Evolutionary conservation across 2,113 vertebrate species (phyloP), one percentile per base, ranked within the genome.

Genomic region (Naja naja): DNA sequence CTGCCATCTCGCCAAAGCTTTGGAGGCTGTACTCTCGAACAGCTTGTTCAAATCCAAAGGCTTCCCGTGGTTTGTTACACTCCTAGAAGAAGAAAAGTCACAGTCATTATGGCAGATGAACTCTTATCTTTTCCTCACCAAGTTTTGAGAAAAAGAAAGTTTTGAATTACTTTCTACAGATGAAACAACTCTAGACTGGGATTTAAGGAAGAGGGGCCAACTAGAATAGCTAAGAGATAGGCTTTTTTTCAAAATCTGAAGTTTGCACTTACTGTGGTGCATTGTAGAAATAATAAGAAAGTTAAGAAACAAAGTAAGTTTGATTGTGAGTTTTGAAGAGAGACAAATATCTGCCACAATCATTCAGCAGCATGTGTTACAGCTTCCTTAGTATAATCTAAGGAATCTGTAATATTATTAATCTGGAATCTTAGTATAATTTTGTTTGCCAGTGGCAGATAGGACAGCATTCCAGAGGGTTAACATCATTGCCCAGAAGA

Each of bases 1-100:
- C 99, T 9, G 99, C 99, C 99, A 99, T 99, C 97, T 99, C 99
- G 90, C 99, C 99, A 85, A 99, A 99, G 97, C 98, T 99, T 97
- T 99, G 99, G 86, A 99, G 98, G 20, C 98, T 98, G 94, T 99
- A 99, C 93, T 99, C 99, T 94, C 99, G 98, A 95, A 99, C 98
- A 10, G 99, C 99, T 97, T 99, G 99, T 96, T 99, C 99, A 91
- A 99, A 99, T 89, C 99, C 99, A 95, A 99, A 99, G 4, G 99
- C 99, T 96, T 99, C 99, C 60, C 99, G 98, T 52, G 99, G 99
- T 93, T 99, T 99, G 96, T 98, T 99, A 98, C 99, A 99, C 96
- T 99, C 99, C 99, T 99, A 95, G 85, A 30, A 96, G 91, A 0
- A 96, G 91, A 91, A 95, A 0, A 88, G 90, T 91, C 91, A 23